phyloP scores from a whole-genome alignment of 2,797 vertebrate genomes.

The Cryptoblepharus egeriae region DNA sequence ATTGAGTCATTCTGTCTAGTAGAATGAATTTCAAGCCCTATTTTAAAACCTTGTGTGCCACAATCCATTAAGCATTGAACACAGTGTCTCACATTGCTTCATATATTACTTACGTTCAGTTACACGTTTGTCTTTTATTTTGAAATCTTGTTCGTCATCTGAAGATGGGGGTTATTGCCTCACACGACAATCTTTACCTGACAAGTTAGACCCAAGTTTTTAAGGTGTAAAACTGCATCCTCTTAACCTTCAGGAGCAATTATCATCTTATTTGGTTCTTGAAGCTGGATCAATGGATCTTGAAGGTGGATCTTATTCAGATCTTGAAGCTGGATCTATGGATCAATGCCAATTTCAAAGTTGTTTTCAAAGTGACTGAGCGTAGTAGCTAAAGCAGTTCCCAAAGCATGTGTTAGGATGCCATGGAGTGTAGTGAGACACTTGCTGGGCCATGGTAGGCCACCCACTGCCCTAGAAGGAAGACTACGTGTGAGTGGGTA shows the following conservation, averaged over 20 bases:
- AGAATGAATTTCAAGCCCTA: constrained; percentile 62
- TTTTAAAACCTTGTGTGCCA: constrained; percentile 46
- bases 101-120: constrained; percentile 34
- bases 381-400: no score
- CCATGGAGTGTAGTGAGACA: no score
- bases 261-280: constrained; percentile 22
- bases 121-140: constrained; percentile 27
- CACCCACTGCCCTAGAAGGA: no score
- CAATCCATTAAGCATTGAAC: constrained; percentile 46
- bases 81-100: constrained; percentile 21
- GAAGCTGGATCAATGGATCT: no score
- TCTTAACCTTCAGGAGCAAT: constrained; percentile 30
- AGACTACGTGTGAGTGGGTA: no score
- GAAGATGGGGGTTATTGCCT: constrained; percentile 31
- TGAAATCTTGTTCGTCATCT: constrained; percentile 5
- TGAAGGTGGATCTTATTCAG: no score
- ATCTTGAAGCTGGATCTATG: constrained; percentile 16
- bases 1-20: constrained; percentile 56
- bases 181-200: constrained; percentile 33
- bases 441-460: no score
- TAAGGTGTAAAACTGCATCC: constrained; percentile 1
- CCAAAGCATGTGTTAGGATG: no score
- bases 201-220: neutral
- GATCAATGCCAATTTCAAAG: constrained; percentile 4
- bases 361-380: no score